phyloP scores from a whole-genome alignment of 37 sponge, comb jelly and placozoan species.

The Amphimedon queenslandica region DNA sequence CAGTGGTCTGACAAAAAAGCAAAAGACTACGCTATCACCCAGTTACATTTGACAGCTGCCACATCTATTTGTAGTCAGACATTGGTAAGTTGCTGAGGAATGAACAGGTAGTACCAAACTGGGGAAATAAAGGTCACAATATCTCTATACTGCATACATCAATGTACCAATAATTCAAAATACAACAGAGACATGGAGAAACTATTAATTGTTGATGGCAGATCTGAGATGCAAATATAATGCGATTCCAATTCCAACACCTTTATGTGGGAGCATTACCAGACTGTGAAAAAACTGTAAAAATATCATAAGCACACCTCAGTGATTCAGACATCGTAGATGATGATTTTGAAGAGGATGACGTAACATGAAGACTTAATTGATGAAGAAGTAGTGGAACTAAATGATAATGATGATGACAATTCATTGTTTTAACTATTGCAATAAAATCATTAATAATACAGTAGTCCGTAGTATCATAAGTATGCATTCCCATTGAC shows the following conservation, averaged over 20 bases:
- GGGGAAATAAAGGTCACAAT: neutral
- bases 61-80: neutral
- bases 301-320: too few relatives aligned
- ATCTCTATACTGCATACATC: neutral
- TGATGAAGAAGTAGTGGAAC: too few relatives aligned
- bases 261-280: conserved; percentile 12
- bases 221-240: neutral
- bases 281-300: too few relatives aligned
- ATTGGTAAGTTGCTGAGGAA: neutral
- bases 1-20: neutral
- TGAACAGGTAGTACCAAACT: neutral
- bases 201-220: neutral
- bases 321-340: too few relatives aligned
- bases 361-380: too few relatives aligned
- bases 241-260: conserved; percentile 3
- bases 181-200: neutral
- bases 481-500: too few relatives aligned
- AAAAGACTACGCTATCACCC: neutral
- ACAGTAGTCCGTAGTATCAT: too few relatives aligned
- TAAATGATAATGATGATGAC: too few relatives aligned
- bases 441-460: too few relatives aligned
- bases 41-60: neutral
- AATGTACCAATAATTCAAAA: neutral
- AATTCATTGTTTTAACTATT: too few relatives aligned
- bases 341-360: too few relatives aligned